phyloP scores from a whole-genome alignment of 2,888 invertebrate genomes.

The Onthophagus sagittarius region DNA sequence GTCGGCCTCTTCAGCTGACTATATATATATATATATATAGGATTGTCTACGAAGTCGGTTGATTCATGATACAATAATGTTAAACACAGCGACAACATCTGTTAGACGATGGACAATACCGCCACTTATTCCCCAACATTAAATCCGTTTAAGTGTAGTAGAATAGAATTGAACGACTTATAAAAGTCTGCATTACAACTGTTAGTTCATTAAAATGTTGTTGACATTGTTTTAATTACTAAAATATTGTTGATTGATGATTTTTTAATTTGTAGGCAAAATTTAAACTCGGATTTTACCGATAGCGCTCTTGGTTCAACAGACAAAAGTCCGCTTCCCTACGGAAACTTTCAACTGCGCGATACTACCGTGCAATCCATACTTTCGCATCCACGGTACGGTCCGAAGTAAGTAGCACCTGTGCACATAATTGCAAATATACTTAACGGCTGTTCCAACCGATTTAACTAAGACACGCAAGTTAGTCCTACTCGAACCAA shows the following conservation, averaged over 20 bases:
- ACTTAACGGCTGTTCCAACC: conserved; percentile 1
- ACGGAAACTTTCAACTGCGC: conserved; percentile 89
- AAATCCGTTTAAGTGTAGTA: neutral
- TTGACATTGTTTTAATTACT: no score
- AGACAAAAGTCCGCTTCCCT: conserved; percentile 88
- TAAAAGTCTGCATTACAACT: no score
- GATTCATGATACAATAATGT: neutral
- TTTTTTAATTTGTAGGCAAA: conserved; percentile 64
- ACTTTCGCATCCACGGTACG: conserved; percentile 83
- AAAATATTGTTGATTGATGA: no score
- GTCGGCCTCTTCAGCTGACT: neutral
- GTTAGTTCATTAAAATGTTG: neutral
- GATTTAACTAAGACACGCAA: neutral
- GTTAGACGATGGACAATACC: neutral
- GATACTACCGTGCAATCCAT: conserved; percentile 93
- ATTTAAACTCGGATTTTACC: conserved; percentile 91
- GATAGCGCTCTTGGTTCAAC: conserved; percentile 90
- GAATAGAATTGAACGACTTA: neutral
- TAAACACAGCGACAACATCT: neutral
- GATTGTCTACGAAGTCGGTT: neutral
- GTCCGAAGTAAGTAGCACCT: conserved; percentile 67
- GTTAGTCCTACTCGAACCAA: neutral
- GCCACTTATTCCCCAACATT: neutral
- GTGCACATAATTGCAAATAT: neutral
- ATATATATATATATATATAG: neutral